Evolutionary conservation across 2,113 vertebrate species (phyloP).

Genomic region (Ivindomyrus marchei): DNA sequence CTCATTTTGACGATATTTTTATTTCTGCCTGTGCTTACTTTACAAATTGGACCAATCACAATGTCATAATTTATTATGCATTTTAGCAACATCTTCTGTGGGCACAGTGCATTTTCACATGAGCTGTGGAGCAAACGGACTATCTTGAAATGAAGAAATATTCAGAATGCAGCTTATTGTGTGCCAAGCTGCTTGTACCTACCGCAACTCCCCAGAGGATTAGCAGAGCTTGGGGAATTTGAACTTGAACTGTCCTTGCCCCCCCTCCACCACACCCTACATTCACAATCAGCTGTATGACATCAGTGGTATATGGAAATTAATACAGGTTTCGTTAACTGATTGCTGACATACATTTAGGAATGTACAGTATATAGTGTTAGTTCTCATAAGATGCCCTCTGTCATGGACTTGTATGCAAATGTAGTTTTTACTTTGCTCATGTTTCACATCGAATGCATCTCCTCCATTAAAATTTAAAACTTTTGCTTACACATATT

Average conservation of each 20-base stretch:
- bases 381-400: background rate
- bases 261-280: background rate
- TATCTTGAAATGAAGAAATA: background rate
- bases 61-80: background rate
- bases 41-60: background rate
- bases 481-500: background rate
- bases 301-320: background rate
- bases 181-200: background rate
- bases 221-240: background rate
- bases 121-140: background rate
- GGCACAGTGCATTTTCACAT: background rate
- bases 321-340: background rate
- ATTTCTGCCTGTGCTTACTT: background rate
- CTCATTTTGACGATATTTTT: background rate
- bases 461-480: background rate
- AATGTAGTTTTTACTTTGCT: background rate
- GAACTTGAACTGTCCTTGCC: conserved; percentile 10
- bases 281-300: background rate
- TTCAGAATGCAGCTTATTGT: background rate
- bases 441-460: background rate
- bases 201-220: background rate
- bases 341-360: background rate
- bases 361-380: background rate
- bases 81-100: background rate
- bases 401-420: background rate